Evolutionary conservation across 2,113 vertebrate species (phyloP).

Genomic region (Lampris megalopsis): DNA sequence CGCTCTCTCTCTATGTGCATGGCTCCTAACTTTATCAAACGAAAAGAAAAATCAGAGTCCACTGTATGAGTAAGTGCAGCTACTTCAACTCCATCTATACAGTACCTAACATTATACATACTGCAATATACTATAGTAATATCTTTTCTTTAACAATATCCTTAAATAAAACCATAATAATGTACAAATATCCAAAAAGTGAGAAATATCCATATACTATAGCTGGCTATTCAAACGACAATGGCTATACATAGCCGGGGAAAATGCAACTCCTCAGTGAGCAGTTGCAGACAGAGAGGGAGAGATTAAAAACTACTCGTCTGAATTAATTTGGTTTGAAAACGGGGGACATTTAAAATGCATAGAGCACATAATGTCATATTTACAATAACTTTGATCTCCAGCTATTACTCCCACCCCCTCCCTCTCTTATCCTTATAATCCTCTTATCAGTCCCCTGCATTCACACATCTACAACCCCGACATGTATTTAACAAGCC

Average conservation of each 20-base stretch:
- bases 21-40: constrained; percentile 5
- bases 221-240: constrained; percentile 31
- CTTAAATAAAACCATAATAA: background rate
- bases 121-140: background rate
- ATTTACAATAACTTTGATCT: constrained; percentile 77
- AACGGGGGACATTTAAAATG: constrained; percentile 59
- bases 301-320: constrained; percentile 43
- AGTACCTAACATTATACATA: background rate
- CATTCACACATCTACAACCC: constrained; percentile 56
- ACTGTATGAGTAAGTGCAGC: constrained; percentile 67
- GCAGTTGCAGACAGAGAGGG: constrained; percentile 26
- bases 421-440: constrained; percentile 57
- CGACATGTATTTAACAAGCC: constrained; percentile 55
- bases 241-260: constrained; percentile 13
- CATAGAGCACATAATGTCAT: constrained; percentile 41
- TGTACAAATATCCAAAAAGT: constrained; percentile 2
- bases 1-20: background rate
- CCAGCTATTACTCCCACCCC: constrained; percentile 51
- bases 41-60: constrained; percentile 30
- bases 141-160: too few species aligned
- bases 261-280: constrained; percentile 17
- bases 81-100: constrained; percentile 11
- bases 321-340: constrained; percentile 53
- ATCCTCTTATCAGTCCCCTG: constrained; percentile 68
- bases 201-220: constrained; percentile 19